These are phyloP conservation scores for Capitella teleta DNA, from an alignment of 1,140 invertebrate species.

Conservation along the genomic window DNA sequence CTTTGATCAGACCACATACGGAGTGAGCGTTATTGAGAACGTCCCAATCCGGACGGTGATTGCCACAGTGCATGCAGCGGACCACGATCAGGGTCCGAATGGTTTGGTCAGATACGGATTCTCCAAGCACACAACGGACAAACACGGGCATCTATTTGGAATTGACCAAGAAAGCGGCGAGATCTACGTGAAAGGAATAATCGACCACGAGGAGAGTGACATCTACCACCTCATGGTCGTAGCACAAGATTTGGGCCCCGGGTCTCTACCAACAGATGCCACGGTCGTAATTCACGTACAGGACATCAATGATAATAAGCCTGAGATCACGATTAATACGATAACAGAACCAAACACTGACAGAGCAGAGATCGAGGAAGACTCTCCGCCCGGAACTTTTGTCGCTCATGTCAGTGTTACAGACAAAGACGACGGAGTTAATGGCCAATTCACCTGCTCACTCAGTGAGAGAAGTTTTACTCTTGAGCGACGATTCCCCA, in stretches of 20 bases:
- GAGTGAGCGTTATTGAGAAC: constrained; percentile 68
- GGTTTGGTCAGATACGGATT: constrained; percentile 1
- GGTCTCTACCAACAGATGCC: background rate
- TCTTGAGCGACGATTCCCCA: background rate
- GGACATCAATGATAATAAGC: constrained; percentile 69
- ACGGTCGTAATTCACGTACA: background rate
- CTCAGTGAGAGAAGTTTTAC: constrained; percentile 1
- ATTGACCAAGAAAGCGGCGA: background rate
- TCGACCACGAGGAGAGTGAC: constrained; percentile 74
- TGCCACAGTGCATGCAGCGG: constrained; percentile 49
- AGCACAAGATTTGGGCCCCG: background rate
- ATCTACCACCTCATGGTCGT: constrained; percentile 67
- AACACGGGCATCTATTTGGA: constrained; percentile 6
- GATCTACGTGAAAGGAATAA: background rate
- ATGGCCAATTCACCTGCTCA: constrained; percentile 8
- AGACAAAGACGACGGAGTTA: constrained; percentile 29
- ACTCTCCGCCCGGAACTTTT: background rate
- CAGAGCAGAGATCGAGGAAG: background rate
- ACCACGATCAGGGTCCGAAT: background rate
- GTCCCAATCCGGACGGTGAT: constrained; percentile 75
- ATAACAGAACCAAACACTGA: background rate
- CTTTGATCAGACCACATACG: constrained; percentile 39
- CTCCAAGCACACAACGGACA: background rate
- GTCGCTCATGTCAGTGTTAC: background rate
- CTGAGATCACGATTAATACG: constrained; percentile 37